phyloP scores from a whole-genome alignment of 2,113 vertebrate genomes.

The Athene cunicularia region DNA sequence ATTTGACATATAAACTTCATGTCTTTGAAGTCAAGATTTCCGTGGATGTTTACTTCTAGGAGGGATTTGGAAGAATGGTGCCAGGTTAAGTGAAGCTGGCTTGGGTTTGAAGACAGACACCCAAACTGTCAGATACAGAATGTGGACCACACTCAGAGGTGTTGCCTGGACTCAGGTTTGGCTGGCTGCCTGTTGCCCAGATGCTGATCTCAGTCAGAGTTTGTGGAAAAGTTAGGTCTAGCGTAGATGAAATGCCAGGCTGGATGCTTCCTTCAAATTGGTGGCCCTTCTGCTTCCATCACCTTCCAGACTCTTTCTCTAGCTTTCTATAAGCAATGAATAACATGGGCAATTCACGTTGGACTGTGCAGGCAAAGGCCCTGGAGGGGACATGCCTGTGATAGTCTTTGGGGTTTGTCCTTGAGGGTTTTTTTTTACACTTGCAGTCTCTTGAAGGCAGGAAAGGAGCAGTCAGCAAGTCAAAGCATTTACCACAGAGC shows the following conservation, averaged over 20 bases:
- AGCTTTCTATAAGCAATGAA: neutral
- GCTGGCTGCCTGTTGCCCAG: neutral
- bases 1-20: neutral
- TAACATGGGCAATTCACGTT: neutral
- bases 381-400: accelerated
- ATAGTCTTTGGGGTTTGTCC: neutral
- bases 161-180: neutral
- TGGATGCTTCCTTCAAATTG: neutral
- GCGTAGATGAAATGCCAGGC: neutral
- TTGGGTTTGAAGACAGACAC: neutral
- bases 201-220: neutral
- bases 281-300: neutral
- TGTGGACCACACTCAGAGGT: neutral
- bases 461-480: neutral
- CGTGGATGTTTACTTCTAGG: neutral
- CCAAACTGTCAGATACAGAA: neutral
- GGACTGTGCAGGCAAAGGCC: neutral
- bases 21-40: neutral
- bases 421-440: neutral
- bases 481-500: neutral
- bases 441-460: neutral
- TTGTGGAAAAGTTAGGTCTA: neutral
- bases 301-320: neutral
- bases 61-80: neutral
- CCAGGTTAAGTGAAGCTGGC: neutral